phyloP scores from a whole-genome alignment of 2,888 invertebrate species.

The Drosophila setosimentum region DNA sequence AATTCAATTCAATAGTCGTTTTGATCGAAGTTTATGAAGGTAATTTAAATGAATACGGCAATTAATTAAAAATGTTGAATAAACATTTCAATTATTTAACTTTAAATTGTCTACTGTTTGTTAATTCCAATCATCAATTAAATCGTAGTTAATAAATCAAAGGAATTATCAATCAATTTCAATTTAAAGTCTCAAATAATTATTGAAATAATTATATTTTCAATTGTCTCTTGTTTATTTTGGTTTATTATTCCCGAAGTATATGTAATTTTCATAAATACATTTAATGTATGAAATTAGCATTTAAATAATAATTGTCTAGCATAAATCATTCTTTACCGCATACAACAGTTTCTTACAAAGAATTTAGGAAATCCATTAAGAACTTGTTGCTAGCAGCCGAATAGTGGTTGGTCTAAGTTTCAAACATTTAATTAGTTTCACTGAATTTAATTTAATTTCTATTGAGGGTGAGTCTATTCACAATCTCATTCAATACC shows the following conservation, averaged over 20 bases:
- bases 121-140: not conserved
- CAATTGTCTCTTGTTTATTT: not conserved
- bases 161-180: not conserved
- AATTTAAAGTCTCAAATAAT: not conserved
- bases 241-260: not conserved
- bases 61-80: not conserved
- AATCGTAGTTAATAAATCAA: not conserved
- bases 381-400: not conserved
- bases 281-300: not conserved
- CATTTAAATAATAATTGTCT: not conserved
- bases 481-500: slow-evolving; percentile 2
- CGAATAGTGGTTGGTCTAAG: not conserved
- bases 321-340: not conserved
- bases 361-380: not conserved
- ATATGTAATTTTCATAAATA: not conserved
- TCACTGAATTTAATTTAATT: slow-evolving; percentile 9
- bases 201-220: not conserved
- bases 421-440: slow-evolving; percentile 22
- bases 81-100: not conserved
- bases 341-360: not conserved
- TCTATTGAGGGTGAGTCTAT: not conserved
- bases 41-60: not conserved
- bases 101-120: not conserved
- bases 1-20: not conserved
- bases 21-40: not conserved